Evolutionary conservation across 1,140 invertebrate species (phyloP), one percentile per base, ranked within the genome.

Genomic region (Micrasema longulum): DNA sequence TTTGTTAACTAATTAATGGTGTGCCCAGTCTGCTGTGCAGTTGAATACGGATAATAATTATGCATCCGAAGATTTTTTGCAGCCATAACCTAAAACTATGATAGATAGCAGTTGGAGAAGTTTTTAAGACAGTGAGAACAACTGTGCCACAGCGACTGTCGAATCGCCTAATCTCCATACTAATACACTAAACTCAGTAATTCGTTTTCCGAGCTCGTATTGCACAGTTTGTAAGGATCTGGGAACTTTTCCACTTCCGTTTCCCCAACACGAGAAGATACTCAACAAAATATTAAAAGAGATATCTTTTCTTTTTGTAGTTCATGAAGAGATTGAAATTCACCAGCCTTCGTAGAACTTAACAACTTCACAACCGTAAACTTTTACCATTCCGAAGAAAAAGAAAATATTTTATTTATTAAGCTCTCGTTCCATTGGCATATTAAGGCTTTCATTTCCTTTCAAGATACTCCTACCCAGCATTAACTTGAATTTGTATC

Each of bases 281-380:
- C 55, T 60, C 55, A 60, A 41, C 36, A 41, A 60, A 60, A 60
- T 60, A 41, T 55, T 60, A 60, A 60, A 60, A 41, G 41, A 16
- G 18, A 60, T 43, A 60, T 38, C 36, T 60, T 60, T 60, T 60
- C 35, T 60, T 60, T 20, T 60, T 60, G 36, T 38, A 35, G 35
- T 60, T 43, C 55, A 38, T 60, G 36, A 43, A n/a, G 26, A 36
- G 55, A 60, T 43, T 60, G 55, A 22, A 38, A 60, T 31, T 38
- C 36, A 20, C 6, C 55, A 60, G 26, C 52, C 26, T 55, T 55
- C 26, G 9, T 12, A 12, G 16, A 31, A 55, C 14, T 36, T 36
- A 16, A 10, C 20, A 2, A 20, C 47, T 45, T 45, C 14, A 11
- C 12, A 12, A 45, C 41, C 11, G 41, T 45, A 45, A 45, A 45